Evolutionary conservation across 2,888 invertebrate species (phyloP).

Genomic region (Dusona sp.): DNA sequence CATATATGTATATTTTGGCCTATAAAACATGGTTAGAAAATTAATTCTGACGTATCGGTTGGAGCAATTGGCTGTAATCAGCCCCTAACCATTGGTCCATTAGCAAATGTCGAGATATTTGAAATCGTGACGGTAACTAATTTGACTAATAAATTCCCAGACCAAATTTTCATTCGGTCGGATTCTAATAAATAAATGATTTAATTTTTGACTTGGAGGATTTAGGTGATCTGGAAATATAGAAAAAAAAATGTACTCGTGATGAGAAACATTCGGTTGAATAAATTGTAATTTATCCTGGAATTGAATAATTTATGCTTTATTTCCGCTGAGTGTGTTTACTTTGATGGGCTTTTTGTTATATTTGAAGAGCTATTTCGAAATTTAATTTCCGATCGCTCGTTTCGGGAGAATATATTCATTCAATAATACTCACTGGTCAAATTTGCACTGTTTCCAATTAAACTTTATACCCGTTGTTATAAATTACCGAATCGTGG

Average conservation of each 20-base stretch:
- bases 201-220: background rate
- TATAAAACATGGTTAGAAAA: conserved; percentile 66
- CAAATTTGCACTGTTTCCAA: conserved; percentile 12
- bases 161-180: background rate
- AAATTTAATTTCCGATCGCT: conserved; percentile 8
- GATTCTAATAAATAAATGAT: conserved; percentile 9
- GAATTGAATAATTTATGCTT: background rate
- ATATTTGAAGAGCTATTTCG: background rate
- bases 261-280: background rate
- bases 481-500: conserved; percentile 15
- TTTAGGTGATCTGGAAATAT: background rate
- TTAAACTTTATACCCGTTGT: conserved; percentile 1
- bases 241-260: background rate
- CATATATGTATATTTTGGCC: background rate
- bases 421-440: background rate
- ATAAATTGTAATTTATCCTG: background rate
- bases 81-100: conserved; percentile 28
- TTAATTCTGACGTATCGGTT: conserved; percentile 75
- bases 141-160: background rate
- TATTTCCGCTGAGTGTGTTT: background rate
- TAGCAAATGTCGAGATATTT: conserved; percentile 1
- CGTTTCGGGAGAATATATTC: background rate
- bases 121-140: conserved; percentile 19
- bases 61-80: conserved; percentile 70
- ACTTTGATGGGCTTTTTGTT: conserved; percentile 5